Evolutionary conservation across 2,888 invertebrate genomes (phyloP), one percentile per base, ranked within the genome.

Genomic region (Ormyrus nitidulus): DNA sequence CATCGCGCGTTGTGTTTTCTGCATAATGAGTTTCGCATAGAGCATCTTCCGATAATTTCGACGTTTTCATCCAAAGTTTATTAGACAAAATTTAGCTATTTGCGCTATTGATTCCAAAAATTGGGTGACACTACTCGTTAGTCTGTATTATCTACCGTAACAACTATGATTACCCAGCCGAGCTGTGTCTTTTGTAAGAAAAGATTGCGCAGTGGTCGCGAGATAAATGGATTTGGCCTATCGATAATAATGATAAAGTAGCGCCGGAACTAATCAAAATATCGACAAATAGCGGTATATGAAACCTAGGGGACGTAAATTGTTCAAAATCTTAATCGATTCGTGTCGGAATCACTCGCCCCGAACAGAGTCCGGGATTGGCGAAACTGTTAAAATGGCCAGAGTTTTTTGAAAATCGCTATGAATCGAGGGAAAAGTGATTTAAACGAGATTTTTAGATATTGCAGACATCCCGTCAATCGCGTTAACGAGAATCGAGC

Each of bases 131-230:
- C n/a, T n/a, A n/a, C n/a, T n/a, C n/a, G n/a, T n/a, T n/a, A n/a
- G n/a, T n/a, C n/a, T n/a, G n/a, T n/a, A n/a, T n/a, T n/a, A n/a
- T n/a, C n/a, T n/a, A n/a, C n/a, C n/a, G n/a, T n/a, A n/a, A n/a
- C n/a, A n/a, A n/a, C n/a, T n/a, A n/a, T n/a, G n/a, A 82, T 72
- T 1, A 83, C 73, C 84, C 83, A 84, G 9, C 83, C 83, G 0
- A 84, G 68, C 9, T 74, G 73, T 0, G 83, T 83, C 48, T 84
- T 83, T 80, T 84, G 82, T 7, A 81, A 44, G 56, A 69, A 82
- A 2, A 83, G 53, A 48, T 83, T n/a, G n/a, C 78, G 11, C 48
- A 65, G n/a, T 73, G 54, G 4, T 64, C 69, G 9, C 34, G n/a
- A 2, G 81, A 77, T 6, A 83, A 54, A 9, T 82, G 80, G 2